Percentiles rank a stretch among this genome's conserved stretches.
These are phyloP conservation scores for Bucorvus abyssinicus DNA, from an alignment of 2,797 vertebrate genomes.

Conservation along the genomic window DNA sequence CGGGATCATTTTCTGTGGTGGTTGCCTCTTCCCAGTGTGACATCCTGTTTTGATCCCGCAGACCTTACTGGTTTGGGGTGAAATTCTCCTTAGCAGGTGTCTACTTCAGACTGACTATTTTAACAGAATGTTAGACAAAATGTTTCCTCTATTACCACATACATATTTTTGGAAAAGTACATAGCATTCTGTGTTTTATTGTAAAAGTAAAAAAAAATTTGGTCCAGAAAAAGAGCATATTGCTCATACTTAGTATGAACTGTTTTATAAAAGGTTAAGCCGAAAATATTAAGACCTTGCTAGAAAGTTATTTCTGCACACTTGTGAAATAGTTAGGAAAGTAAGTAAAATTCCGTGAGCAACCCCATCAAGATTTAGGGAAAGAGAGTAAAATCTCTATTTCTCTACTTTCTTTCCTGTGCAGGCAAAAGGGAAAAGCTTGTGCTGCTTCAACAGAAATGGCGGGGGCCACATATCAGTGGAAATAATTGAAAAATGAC, in stretches of 20 bases:
- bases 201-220: background rate
- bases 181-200: background rate
- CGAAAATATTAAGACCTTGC: background rate
- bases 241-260: background rate
- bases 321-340: background rate
- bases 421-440: background rate
- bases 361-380: background rate
- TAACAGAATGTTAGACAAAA: background rate
- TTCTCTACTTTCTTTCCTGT: background rate
- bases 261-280: background rate
- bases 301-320: background rate
- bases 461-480: background rate
- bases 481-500: background rate
- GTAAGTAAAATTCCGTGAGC: background rate
- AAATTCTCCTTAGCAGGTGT: background rate
- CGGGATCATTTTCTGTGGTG: rapidly evolving
- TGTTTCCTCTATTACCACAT: background rate
- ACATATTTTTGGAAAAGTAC: background rate
- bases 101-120: background rate
- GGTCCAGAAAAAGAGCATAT: background rate
- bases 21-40: background rate
- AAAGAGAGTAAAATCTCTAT: background rate
- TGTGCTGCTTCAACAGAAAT: background rate
- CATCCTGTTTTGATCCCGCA: background rate
- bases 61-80: background rate